Conservation (phyloP, 2,113 vertebrate species). For the Platysteira castanea region DNA sequence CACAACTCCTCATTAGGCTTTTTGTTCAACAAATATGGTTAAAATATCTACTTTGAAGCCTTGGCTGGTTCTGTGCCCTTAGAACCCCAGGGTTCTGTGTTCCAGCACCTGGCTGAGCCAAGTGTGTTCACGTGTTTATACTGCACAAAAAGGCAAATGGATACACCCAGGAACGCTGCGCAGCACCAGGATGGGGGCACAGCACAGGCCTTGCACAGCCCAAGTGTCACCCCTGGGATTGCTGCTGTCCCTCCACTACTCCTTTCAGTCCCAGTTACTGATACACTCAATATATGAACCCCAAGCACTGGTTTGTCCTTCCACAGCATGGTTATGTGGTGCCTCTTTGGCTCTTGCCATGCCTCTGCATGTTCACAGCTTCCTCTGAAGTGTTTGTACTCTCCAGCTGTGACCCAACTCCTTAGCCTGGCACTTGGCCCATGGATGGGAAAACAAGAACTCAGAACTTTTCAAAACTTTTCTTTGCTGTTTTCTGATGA, state of each 20-base stretch:
- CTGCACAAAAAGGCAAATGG: background rate
- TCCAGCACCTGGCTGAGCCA: background rate
- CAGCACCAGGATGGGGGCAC: background rate
- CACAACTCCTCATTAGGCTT: background rate
- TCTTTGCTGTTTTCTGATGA: background rate
- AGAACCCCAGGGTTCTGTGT: background rate
- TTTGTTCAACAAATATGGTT: background rate
- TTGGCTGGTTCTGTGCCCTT: background rate
- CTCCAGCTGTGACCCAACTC: background rate
- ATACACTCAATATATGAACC: fast-evolving
- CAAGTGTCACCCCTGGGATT: background rate
- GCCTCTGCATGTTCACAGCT: background rate
- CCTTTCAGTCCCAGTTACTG: background rate
- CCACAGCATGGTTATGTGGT: fast-evolving
- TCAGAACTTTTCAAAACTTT: background rate
- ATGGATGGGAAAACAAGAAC: background rate
- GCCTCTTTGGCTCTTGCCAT: background rate
- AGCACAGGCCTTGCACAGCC: background rate
- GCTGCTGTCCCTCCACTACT: background rate
- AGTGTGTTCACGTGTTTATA: fast-evolving
- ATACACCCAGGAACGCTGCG: background rate
- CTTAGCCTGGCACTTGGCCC: background rate
- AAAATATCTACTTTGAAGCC: background rate
- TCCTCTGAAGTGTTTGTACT: too few species aligned
- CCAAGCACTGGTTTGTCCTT: background rate